Evolutionary conservation across 2,113 vertebrate genomes (phyloP), one percentile per base, ranked within the genome.

Genomic region (Picathartes gymnocephalus): DNA sequence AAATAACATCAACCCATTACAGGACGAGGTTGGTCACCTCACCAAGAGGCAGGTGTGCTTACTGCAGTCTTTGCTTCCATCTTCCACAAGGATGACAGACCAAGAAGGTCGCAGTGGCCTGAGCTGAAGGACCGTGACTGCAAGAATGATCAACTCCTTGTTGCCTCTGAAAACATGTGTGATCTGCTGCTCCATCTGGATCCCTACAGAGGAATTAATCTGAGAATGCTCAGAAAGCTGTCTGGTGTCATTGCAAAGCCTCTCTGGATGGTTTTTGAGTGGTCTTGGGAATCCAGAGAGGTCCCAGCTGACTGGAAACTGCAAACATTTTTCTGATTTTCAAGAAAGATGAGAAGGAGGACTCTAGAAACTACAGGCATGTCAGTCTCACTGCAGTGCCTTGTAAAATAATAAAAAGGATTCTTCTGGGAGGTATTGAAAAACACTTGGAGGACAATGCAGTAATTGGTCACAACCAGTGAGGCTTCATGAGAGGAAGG

Each of bases 151-250:
- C 31, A 44, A 23, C 15, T 44, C 8, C 18, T 14, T 9, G 5
- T 42, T 35, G 20, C 24, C 6, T 42, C 19, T 44, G 33, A 65
- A 30, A 48, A 24, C 0, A 0, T 19, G 39, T 54, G 48, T 20
- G 24, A 44, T 44, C 37, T 65, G 9, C 48, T 44, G 12, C 9
- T 19, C 20, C 33, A 44, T 28, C 33, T 54, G 33, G 31, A 54
- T 42, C 12, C 25, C 21, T 30, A 35, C 18, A 44, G 7, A 22
- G 9, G 19, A 9, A 54, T 30, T 54, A 3, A 44, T 44, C 4
- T 4, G n/a, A 40, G 4, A 50, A 21, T 61, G 24, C 47, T 6
- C 25, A 35, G 58, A 42, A 6, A 53, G 19, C 74, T 78, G 47
- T 23, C 37, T 64, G 37, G 8, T 53, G 24, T 17, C 37, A 42